phyloP scores from a whole-genome alignment of 2,113 vertebrate species.

The Lucifuga dentata region DNA sequence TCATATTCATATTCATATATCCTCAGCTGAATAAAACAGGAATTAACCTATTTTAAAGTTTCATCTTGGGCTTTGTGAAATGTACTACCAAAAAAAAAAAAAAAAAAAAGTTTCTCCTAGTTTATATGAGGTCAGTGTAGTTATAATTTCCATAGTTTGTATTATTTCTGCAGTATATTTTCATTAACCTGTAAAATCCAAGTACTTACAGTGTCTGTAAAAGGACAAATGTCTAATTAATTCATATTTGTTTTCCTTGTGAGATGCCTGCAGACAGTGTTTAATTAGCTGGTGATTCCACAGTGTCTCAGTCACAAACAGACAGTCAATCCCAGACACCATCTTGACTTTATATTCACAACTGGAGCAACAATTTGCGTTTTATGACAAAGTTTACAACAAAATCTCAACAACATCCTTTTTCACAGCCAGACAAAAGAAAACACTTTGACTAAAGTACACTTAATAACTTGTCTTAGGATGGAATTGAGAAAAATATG shows the following conservation, averaged over 20 bases:
- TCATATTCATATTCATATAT: too few relatives aligned
- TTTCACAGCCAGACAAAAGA: background rate
- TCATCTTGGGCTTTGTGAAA: too few relatives aligned
- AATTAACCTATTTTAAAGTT: too few relatives aligned
- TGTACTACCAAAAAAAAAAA: too few relatives aligned
- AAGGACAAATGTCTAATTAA: background rate
- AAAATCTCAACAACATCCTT: conserved; percentile 33
- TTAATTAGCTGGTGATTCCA: conserved; percentile 23
- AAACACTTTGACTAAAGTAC: background rate
- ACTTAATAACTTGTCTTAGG: background rate
- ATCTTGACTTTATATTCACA: conserved; percentile 22
- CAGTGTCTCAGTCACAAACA: conserved; percentile 17
- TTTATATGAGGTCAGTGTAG: too few relatives aligned
- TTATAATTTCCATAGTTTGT: background rate
- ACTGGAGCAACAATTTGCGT: conserved; percentile 13
- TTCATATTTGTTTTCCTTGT: conserved; percentile 23
- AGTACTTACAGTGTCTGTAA: background rate
- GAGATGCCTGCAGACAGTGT: conserved; percentile 14
- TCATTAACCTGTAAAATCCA: background rate
- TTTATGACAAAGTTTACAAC: conserved; percentile 35
- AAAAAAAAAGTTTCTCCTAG: too few relatives aligned
- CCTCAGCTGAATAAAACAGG: too few relatives aligned
- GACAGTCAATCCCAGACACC: conserved; percentile 22
- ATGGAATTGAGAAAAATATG: conserved; percentile 1
- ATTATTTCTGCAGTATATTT: background rate